Evolutionary conservation across 2,113 vertebrate genomes (phyloP).

Genomic region (Poeciliopsis occidentalis): DNA sequence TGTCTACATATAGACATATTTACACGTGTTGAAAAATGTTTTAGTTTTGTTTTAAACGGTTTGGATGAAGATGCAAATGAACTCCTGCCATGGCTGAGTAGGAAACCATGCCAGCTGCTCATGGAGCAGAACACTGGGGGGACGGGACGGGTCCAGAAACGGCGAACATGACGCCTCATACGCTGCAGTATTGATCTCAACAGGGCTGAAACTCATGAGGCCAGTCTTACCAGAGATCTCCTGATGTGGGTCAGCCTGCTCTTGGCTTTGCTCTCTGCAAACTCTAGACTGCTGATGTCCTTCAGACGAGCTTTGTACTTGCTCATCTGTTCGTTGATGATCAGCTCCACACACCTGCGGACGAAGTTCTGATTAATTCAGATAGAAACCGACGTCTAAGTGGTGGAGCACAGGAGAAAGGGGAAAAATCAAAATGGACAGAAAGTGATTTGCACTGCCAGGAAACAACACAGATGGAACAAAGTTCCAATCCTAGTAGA

Average conservation of each 20-base stretch:
- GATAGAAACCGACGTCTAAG: too few species aligned
- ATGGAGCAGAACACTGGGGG: slow-evolving; percentile 22
- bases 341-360: slow-evolving; percentile 91
- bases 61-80: slow-evolving; percentile 35
- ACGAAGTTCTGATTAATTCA: neutral
- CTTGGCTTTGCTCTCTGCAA: slow-evolving; percentile 96
- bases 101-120: slow-evolving; percentile 47
- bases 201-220: neutral
- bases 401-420: too few species aligned
- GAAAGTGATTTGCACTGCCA: too few species aligned
- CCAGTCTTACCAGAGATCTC: slow-evolving; percentile 91
- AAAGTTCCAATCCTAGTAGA: too few species aligned
- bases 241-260: slow-evolving; percentile 92
- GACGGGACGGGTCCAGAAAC: neutral
- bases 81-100: slow-evolving; percentile 46
- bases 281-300: slow-evolving; percentile 97
- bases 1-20: too few species aligned
- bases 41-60: slow-evolving; percentile 22
- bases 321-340: slow-evolving; percentile 95
- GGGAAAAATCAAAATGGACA: too few species aligned
- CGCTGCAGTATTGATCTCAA: too few species aligned
- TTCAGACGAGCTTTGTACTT: slow-evolving; percentile 96
- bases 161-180: neutral
- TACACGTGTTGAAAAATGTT: too few species aligned
- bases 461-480: too few species aligned